phyloP scores from a whole-genome alignment of 2,797 vertebrate species.

The Gallinago solitaria region DNA sequence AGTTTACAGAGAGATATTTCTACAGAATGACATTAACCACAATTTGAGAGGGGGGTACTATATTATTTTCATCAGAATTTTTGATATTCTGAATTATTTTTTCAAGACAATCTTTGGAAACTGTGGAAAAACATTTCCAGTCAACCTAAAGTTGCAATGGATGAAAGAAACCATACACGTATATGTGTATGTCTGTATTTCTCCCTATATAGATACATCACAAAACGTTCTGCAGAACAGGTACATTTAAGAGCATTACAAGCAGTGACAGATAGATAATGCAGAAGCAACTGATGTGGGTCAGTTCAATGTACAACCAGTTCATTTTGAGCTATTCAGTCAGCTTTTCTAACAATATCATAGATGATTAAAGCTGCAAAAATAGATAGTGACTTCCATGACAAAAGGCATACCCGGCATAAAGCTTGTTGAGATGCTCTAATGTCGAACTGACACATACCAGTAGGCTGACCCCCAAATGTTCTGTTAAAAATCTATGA shows the following conservation, averaged over 20 bases:
- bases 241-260: accelerated
- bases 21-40: background rate
- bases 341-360: background rate
- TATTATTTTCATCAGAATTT: background rate
- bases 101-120: background rate
- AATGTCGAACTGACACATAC: background rate
- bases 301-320: background rate
- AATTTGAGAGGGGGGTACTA: background rate
- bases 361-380: background rate
- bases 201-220: accelerated
- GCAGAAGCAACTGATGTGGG: background rate
- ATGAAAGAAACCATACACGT: accelerated
- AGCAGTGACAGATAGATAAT: background rate
- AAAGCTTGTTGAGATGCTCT: background rate
- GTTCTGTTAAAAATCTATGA: background rate
- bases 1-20: background rate
- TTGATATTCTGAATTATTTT: background rate
- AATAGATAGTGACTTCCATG: background rate
- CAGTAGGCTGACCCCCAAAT: background rate
- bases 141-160: background rate
- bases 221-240: background rate
- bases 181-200: background rate
- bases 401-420: background rate
- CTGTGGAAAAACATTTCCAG: background rate
- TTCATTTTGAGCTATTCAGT: background rate